Evolutionary conservation across 2,113 vertebrate species (phyloP), one percentile per base, ranked within the genome.

Genomic region (Litocranius walleri): DNA sequence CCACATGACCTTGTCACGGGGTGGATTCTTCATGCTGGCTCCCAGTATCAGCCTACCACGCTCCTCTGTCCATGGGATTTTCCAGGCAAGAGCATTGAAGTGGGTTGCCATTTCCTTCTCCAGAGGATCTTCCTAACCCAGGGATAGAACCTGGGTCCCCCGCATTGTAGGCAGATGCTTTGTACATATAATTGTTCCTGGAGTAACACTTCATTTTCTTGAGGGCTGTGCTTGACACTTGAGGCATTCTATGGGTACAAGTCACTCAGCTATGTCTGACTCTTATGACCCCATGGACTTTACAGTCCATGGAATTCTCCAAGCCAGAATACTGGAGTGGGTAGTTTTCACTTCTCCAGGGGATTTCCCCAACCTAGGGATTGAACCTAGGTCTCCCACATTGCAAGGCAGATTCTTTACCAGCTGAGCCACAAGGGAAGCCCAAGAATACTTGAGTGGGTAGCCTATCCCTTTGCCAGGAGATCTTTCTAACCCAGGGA

Each of bases 381-480:
- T 5, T 11, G 19, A 40, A 71, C n/a, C 19, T 5, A 71, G n/a
- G n/a, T 71, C n/a, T 71, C 19, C 19, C 0, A 0, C 19, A 36
- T 71, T 21, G 64, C 19, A 1, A 6, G 10, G 19, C 19, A 12
- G 9, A 71, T 71, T 71, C 5, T 40, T 71, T 40, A 71, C 67
- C n/a, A 71, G 19, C 67, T 71, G 67, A 71, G 64, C 64, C 64
- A 67, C 17, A 67, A 67, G 7, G 17, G 17, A 67, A 67, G 64
- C 8, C 17, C 1, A 84, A 64, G 16, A 67, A 10, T 19, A 19
- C 64, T 67, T 17, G 64, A 67, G 17, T 67, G 64, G 8, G 16
- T 11, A 67, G 33, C 64, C 33, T 67, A 19, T 67, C 64, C 16
- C 33, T 67, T 67, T n/a, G 16, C 17, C 64, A 67, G 33, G 64